These are phyloP conservation scores for Pipistrellus kuhlii DNA, from an alignment of 2,797 vertebrate genomes.

Conservation along the genomic window DNA sequence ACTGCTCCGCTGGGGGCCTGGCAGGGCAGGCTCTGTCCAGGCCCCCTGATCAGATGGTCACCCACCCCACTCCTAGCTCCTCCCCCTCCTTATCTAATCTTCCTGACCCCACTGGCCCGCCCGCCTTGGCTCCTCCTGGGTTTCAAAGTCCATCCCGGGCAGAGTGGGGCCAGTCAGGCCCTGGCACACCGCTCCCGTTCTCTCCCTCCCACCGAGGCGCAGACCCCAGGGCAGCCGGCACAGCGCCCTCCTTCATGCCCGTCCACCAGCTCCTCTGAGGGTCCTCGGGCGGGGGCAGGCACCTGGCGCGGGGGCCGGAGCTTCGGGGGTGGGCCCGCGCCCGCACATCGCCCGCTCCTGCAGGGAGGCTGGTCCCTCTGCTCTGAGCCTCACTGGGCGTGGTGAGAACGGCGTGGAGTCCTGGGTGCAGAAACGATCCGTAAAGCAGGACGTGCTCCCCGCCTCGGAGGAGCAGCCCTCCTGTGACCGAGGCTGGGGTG, in stretches of 20 bases:
- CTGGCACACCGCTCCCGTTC: background rate
- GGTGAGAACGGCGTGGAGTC: background rate
- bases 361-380: background rate
- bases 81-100: slow-evolving; percentile 72
- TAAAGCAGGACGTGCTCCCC: background rate
- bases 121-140: background rate
- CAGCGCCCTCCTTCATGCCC: background rate
- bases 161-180: background rate
- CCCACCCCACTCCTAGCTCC: background rate
- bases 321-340: background rate
- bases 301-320: background rate
- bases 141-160: slow-evolving; percentile 69
- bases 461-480: background rate
- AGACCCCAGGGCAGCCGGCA: background rate
- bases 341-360: accelerated
- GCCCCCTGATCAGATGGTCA: no score
- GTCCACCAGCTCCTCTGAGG: background rate
- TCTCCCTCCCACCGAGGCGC: background rate
- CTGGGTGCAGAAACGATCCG: background rate
- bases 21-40: background rate
- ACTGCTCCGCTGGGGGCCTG: background rate
- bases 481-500: background rate
- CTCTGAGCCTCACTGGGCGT: background rate
- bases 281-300: background rate
- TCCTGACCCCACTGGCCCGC: background rate